phyloP scores from a whole-genome alignment of 1,140 invertebrate genomes.

The Drosophila elegans region DNA sequence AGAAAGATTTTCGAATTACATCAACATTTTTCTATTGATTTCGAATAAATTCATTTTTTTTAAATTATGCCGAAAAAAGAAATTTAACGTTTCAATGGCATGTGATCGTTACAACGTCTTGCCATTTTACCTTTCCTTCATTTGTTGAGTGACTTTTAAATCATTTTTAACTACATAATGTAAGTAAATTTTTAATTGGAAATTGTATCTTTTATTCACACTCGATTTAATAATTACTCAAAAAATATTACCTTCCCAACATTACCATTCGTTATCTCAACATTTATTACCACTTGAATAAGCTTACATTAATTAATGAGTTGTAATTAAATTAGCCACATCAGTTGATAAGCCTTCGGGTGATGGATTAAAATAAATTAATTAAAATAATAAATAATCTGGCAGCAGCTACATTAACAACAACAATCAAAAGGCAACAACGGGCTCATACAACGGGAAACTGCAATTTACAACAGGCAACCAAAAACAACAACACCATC shows the following conservation, averaged over 20 bases:
- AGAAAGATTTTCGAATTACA: no score
- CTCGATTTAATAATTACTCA: neutral
- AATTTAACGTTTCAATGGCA: no score
- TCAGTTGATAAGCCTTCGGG: constrained; percentile 59
- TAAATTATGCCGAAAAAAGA: no score
- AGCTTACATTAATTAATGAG: constrained; percentile 54
- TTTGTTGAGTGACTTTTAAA: no score
- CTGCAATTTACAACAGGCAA: constrained; percentile 63
- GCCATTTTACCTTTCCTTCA: no score
- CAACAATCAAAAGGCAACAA: constrained; percentile 16
- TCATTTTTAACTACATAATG: no score
- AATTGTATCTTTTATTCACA: neutral
- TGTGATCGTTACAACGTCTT: no score
- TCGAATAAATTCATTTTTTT: no score
- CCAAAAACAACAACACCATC: constrained; percentile 54
- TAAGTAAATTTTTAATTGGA: no score
- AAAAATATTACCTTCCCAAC: neutral
- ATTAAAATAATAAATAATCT: constrained; percentile 77
- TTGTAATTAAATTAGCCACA: constrained; percentile 59
- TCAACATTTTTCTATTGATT: no score
- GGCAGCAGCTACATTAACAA: constrained; percentile 14
- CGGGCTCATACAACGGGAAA: constrained; percentile 62
- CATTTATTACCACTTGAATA: constrained; percentile 29
- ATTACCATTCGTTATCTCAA: constrained; percentile 2
- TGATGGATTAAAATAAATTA: constrained; percentile 70